phyloP scores from a whole-genome alignment of 1,140 invertebrate species.

The Ylistrum balloti region DNA sequence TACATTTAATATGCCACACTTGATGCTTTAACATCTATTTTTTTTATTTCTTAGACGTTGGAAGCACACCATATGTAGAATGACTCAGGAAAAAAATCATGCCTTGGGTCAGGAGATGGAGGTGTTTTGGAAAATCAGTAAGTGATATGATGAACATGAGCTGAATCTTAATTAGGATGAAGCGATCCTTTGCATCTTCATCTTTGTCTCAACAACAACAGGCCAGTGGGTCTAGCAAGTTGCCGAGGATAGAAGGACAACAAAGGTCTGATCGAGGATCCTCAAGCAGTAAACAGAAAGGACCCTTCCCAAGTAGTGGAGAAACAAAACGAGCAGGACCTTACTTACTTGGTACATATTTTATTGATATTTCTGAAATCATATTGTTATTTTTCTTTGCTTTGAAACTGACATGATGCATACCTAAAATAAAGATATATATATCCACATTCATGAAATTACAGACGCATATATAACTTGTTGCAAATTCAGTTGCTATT shows the following conservation, averaged over 20 bases:
- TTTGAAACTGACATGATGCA: too few relatives aligned
- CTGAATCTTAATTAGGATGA: constrained; percentile 49
- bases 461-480: too few relatives aligned
- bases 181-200: constrained; percentile 50
- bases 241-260: background rate
- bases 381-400: too few relatives aligned
- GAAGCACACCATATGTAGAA: background rate
- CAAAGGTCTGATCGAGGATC: background rate
- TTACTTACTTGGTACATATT: constrained; percentile 86
- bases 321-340: constrained; percentile 87
- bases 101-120: background rate
- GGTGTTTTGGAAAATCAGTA: background rate
- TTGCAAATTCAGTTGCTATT: too few relatives aligned
- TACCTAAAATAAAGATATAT: too few relatives aligned
- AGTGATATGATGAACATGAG: constrained; percentile 20
- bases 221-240: background rate
- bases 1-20: too few relatives aligned
- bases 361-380: too few relatives aligned
- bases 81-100: too few relatives aligned
- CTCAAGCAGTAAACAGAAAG: constrained; percentile 31
- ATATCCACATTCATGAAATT: too few relatives aligned
- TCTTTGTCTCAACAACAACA: constrained; percentile 41
- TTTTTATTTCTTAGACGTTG: too few relatives aligned
- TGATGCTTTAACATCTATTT: too few relatives aligned
- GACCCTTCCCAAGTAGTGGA: constrained; percentile 50